These are phyloP conservation scores for Osmerus eperlanus DNA, from an alignment of 2,113 vertebrate genomes.

Conservation along the genomic window DNA sequence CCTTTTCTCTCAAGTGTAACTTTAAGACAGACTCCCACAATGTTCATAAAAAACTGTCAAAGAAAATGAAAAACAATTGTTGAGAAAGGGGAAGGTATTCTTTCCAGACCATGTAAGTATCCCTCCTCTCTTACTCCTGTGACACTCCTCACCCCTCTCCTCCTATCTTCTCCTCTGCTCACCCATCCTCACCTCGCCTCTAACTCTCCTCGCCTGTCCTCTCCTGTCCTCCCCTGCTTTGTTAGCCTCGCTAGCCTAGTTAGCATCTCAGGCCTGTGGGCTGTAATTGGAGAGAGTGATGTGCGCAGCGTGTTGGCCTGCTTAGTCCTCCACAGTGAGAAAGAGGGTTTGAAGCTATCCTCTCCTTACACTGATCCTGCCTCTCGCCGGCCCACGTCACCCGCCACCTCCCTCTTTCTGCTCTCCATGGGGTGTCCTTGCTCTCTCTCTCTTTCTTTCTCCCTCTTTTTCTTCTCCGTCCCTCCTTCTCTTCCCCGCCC, in stretches of 20 bases:
- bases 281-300: neutral
- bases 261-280: neutral
- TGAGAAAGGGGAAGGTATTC: no score
- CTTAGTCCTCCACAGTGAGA: no score
- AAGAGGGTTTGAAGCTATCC: constrained; percentile 19
- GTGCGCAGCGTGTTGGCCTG: neutral
- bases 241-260: no score
- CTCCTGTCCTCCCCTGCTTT: no score
- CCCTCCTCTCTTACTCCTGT: no score
- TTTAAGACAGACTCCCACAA: no score
- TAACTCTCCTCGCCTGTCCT: no score
- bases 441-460: neutral
- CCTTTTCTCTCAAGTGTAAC: no score
- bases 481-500: constrained; percentile 5
- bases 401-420: neutral
- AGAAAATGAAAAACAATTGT: no score
- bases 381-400: neutral
- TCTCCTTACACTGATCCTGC: constrained; percentile 10
- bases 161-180: neutral
- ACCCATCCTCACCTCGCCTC: no score
- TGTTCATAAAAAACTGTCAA: no score
- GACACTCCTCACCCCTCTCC: neutral
- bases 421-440: neutral
- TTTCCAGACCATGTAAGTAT: no score
- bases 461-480: neutral